Evolutionary conservation across 2,113 vertebrate genomes (phyloP).

Genomic region (Sinocyclocheilus rhinocerous): DNA sequence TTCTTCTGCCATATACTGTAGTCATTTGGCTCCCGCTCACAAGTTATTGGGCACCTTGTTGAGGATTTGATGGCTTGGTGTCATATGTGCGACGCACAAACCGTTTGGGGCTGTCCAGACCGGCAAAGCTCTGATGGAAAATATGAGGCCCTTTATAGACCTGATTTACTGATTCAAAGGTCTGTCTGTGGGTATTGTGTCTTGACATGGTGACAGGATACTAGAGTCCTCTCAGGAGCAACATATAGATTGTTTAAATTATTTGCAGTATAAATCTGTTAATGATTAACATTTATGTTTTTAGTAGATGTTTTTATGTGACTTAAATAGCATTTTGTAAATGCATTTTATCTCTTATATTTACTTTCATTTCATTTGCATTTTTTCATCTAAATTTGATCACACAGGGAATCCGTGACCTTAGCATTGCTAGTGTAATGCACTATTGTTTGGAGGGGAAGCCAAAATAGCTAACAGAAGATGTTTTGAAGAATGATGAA

Average conservation of each 20-base stretch:
- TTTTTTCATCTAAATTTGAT: too few species aligned
- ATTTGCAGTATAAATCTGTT: neutral
- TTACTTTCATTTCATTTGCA: too few species aligned
- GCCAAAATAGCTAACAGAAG: neutral
- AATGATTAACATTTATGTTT: neutral
- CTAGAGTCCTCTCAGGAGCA: neutral
- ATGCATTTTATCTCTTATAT: neutral
- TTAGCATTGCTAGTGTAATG: too few species aligned
- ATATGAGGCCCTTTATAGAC: slow-evolving; percentile 33
- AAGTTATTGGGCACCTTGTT: slow-evolving; percentile 72
- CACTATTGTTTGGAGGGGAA: too few species aligned
- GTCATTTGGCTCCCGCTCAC: slow-evolving; percentile 75
- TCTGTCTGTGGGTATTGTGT: slow-evolving; percentile 37
- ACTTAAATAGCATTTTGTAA: neutral
- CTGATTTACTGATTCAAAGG: slow-evolving; percentile 42
- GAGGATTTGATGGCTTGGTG: slow-evolving; percentile 63
- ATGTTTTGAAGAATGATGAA: too few species aligned
- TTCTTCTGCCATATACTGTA: slow-evolving; percentile 80
- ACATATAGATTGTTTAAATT: neutral
- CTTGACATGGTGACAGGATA: slow-evolving; percentile 21
- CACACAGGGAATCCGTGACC: too few species aligned
- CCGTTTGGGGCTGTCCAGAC: slow-evolving; percentile 54
- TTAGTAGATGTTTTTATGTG: neutral
- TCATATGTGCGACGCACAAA: slow-evolving; percentile 51
- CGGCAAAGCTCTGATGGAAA: slow-evolving; percentile 36